phyloP scores from a whole-genome alignment of 2,113 vertebrate species.

The Cyphomyrus plagiostoma region DNA sequence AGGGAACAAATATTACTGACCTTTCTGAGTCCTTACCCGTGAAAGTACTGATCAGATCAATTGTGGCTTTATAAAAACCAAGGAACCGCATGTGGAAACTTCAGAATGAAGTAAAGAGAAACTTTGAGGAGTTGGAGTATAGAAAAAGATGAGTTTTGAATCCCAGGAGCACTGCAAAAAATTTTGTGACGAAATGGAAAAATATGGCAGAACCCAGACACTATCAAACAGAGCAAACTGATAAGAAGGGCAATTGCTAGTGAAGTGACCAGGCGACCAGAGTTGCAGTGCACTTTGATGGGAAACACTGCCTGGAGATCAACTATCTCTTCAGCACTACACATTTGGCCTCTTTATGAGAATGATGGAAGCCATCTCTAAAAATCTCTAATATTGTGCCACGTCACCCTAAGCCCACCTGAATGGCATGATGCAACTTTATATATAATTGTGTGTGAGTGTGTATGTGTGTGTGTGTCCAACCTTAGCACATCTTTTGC shows the following conservation, averaged over 20 bases:
- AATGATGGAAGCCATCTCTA: not conserved
- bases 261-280: not conserved
- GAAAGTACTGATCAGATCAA: not conserved
- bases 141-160: not conserved
- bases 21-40: not conserved
- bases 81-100: not conserved
- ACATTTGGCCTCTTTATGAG: not conserved
- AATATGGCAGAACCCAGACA: not conserved
- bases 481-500: not conserved
- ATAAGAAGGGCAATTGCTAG: not conserved
- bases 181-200: not conserved
- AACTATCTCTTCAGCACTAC: not conserved
- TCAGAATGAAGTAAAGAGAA: not conserved
- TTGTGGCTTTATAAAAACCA: not conserved
- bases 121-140: not conserved
- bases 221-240: not conserved
- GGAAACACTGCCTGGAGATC: not conserved
- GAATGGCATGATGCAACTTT: not conserved
- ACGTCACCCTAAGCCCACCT: not conserved
- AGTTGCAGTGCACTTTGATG: not conserved
- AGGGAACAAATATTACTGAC: not conserved
- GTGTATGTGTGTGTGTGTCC: not conserved
- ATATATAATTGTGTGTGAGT: not conserved
- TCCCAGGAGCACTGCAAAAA: not conserved
- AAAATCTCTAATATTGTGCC: not conserved